These are phyloP conservation scores for Isurus oxyrinchus DNA, from an alignment of 2,113 vertebrate species.

Conservation along the genomic window DNA sequence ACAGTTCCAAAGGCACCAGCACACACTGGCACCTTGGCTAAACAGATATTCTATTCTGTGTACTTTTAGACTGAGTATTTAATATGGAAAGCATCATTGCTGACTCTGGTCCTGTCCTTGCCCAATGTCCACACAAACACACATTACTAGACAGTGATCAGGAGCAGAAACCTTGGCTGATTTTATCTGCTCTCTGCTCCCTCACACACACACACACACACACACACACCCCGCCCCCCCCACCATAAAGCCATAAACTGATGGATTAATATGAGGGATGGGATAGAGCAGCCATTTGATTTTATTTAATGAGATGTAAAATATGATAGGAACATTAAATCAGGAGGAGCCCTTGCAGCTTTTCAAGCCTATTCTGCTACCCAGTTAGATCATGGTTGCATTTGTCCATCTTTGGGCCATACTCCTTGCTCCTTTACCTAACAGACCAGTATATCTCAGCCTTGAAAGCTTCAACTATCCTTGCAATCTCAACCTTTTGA, in stretches of 20 bases:
- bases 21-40: neutral
- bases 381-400: neutral
- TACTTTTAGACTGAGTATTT: neutral
- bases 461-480: neutral
- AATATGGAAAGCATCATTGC: neutral
- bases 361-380: neutral
- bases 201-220: no score
- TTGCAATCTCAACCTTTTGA: neutral
- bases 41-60: neutral
- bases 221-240: no score
- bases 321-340: neutral
- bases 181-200: neutral
- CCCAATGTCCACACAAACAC: neutral
- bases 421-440: neutral
- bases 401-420: neutral
- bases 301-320: neutral
- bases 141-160: neutral
- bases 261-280: neutral
- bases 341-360: neutral
- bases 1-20: neutral
- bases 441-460: neutral
- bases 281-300: neutral
- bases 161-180: neutral
- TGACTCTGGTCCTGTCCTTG: neutral
- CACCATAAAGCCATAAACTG: neutral